Evolutionary conservation across 2,888 invertebrate species (phyloP).

Genomic region (Polyommatus iphigenia): DNA sequence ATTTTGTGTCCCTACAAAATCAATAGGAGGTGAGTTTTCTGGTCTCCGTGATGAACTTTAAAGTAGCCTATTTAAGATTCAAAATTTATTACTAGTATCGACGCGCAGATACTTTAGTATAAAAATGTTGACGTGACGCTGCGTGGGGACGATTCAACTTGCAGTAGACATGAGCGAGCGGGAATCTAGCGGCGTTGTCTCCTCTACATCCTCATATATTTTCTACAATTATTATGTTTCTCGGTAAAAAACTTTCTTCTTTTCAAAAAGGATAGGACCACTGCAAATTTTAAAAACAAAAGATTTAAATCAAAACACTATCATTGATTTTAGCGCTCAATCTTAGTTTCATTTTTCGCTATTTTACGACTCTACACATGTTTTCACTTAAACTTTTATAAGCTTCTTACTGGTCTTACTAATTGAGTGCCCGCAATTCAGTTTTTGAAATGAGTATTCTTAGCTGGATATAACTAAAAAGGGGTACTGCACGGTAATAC

Average conservation of each 20-base stretch:
- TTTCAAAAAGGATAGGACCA: too few species aligned
- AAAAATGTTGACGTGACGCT: conserved; percentile 40
- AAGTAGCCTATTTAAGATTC: conserved; percentile 41
- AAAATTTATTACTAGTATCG: conserved; percentile 40
- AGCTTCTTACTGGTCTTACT: background rate
- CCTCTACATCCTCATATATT: background rate
- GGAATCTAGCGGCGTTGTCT: conserved; percentile 55
- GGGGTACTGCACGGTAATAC: background rate
- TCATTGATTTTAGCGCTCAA: too few species aligned
- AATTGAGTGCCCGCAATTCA: background rate
- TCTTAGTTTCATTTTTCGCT: too few species aligned
- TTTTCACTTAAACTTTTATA: background rate
- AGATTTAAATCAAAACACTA: too few species aligned
- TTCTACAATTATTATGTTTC: background rate
- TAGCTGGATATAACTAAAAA: background rate
- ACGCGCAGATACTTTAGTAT: conserved; percentile 39
- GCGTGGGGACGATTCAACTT: conserved; percentile 31
- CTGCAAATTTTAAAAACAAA: too few species aligned
- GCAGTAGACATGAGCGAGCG: conserved; percentile 32
- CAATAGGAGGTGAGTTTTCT: conserved; percentile 42
- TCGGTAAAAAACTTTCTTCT: background rate
- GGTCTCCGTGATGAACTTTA: conserved; percentile 41
- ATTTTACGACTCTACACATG: too few species aligned
- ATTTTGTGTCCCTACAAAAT: conserved; percentile 58
- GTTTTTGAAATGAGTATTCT: background rate